Evolutionary conservation across 2,888 invertebrate species (phyloP).

Genomic region (Invenusta paracnida): DNA sequence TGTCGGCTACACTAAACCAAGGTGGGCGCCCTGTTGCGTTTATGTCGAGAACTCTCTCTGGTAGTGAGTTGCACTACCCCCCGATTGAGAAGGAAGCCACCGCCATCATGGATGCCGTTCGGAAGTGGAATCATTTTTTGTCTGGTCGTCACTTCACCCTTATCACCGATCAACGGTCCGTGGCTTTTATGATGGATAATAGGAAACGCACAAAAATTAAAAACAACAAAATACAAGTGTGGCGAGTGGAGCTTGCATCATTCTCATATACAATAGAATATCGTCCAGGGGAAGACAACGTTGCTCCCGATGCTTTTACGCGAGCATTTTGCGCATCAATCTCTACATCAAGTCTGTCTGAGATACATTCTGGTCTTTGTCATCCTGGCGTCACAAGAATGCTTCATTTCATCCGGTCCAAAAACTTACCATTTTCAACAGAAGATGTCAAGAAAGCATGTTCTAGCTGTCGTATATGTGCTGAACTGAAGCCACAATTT

Average conservation of each 20-base stretch:
- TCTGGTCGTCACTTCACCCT: conserved; percentile 44
- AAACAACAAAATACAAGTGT: conserved; percentile 46
- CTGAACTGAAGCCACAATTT: conserved; percentile 39
- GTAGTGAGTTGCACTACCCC: background rate
- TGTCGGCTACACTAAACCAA: conserved; percentile 27
- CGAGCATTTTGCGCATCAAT: conserved; percentile 31
- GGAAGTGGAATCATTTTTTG: conserved; percentile 43
- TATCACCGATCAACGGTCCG: conserved; percentile 47
- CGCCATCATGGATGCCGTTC: conserved; percentile 44
- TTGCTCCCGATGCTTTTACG: conserved; percentile 44
- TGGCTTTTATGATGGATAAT: conserved; percentile 45
- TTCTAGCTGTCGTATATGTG: background rate
- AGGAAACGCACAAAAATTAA: conserved; percentile 45
- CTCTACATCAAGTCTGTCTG: conserved; percentile 19
- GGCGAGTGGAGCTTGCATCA: conserved; percentile 45
- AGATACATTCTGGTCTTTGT: conserved; percentile 43
- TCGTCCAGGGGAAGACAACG: conserved; percentile 44
- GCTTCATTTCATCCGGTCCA: conserved; percentile 39
- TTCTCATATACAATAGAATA: conserved; percentile 46
- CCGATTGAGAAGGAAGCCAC: conserved; percentile 45
- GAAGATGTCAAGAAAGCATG: conserved; percentile 5
- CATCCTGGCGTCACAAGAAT: background rate
- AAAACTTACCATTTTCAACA: conserved; percentile 41
- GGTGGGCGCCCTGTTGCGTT: conserved; percentile 38
- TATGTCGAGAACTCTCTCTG: background rate